Base-by-base conservation (phyloP, 2,888 invertebrate genomes). In the Hypolimnas misippus region DNA sequence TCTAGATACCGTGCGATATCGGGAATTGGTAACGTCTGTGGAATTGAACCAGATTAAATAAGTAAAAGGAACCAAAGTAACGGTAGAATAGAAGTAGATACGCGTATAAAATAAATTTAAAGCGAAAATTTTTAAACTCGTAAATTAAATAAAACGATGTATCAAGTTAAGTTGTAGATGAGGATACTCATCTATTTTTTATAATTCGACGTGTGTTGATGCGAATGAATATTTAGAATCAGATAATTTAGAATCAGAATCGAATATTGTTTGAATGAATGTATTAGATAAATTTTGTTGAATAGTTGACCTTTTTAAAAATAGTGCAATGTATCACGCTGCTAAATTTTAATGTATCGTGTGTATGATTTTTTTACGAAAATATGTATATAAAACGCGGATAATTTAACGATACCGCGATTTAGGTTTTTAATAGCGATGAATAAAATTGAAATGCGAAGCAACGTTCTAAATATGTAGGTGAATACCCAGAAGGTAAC, bases 11-110 rank as follows among this genome's bases (percentile, higher is more conserved):
- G 57, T 70, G 31, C 51, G 59, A 77, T 73, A 70, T 74, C 77
- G 79, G 87, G 87, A 88, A 87, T 88, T 88, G 89, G 82, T 81
- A 57, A 76, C 76, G 77, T 81, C 79, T 73, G 73, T 78, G 89
- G 87, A 89, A 90, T 89, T 90, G 89, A 89, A 82, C 74, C 69
- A 77, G 79, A 74, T 75, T 76, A 76, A 81, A 79, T 77, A 83
- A 80, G 79, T 79, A 79, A 82, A 85, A 82, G 79, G 88, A 87
- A 89, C 89, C 88, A 89, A 88, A 81, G 74, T 79, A 82, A 83
- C 73, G 77, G 68, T 81, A 80, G 76, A 73, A 73, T 63, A 68
- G 62, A 40, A 62, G 60, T 68, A 69, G 68, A 64, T 53, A 61
- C 50, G 59, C 59, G 60, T 60, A 63, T 59, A 61, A 62, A 66